Evolutionary conservation across 2,797 vertebrate species (phyloP), one percentile per base, ranked within the genome.

Genomic region (Mareca strepera): DNA sequence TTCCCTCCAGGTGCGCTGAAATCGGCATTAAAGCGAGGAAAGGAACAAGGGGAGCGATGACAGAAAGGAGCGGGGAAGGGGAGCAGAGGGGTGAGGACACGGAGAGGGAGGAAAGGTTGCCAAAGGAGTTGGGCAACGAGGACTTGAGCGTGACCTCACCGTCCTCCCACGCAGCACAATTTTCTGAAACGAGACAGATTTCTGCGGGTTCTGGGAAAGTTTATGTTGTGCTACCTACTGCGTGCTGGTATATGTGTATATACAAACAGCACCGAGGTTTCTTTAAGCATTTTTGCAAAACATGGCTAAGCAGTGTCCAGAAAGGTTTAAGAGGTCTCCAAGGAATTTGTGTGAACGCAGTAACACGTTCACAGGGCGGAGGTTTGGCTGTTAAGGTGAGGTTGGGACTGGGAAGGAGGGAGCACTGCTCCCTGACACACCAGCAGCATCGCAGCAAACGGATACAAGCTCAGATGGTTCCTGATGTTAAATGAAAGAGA

Each of bases 181-280:
- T 83, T 92, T 79, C 86, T 96, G 91, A 90, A 95, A 76, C 52
- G 18, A 91, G 92, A 50, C 91, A 94, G 92, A 91, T 96, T 96
- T 91, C 67, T 79, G 86, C 86, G 87, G 93, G 92, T 94, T 81
- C 67, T 76, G 91, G 91, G 94, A 92, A 96, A 90, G 94, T 92
- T 96, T 88, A 92, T 84, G 88, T 90, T 93, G 92, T 1, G 17
- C 92, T 96, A 88, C 92, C 91, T 94, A 63, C 82, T 95, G 87
- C 82, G 25, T 83, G 93, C 88, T 67, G 86, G 84, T 76, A 29
- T 18, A 17, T 78, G 82, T 14, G 17, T 20, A 18, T 70, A 18
- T 63, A 75, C 66, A 86, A 93, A 94, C 79, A 90, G 53, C 62
- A 20, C 43, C 20, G 90, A 94, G 86, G 62, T 77, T 84, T 90